Evolutionary conservation across 2,113 vertebrate species (phyloP), one percentile per base, ranked within the genome.

Genomic region (Tragulus kanchil): DNA sequence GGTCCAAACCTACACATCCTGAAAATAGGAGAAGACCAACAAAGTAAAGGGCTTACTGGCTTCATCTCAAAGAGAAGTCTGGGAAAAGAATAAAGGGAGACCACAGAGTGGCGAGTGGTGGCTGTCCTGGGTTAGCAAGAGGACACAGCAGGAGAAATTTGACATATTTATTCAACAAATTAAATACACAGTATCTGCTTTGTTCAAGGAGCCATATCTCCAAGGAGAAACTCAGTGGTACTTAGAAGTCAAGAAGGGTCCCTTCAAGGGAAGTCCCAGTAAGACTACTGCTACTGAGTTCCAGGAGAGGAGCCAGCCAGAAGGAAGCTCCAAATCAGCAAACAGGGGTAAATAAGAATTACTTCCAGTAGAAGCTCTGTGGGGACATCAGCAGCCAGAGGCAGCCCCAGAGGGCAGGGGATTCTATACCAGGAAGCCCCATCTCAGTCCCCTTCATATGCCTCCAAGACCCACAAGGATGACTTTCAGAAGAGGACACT

Each of bases 401-500:
- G 6, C 7, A 11, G 23, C 28, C 0, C 1, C 36, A 12, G 28
- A 71, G 12, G 12, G 3, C 9, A 62, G 5, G 17, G 14, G 1
- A 1, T 25, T 85, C 17, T 58, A 15, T 6, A 28, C 8, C 13
- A 21, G 28, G 5, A 69, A 64, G 11, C 50, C 31, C 4, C 52
- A 10, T 17, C 11, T 8, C 36, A 73, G 5, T 65, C 5, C 21
- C 11, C 23, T 25, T 1, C 7, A 1, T 15, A 45, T 8, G 26
- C 65, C 85, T 52, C 62, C 25, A 84, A 84, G 36, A 31, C 2
- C 26, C 59, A 36, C 3, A 54, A 28, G 79, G 31, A 17, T 25
- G 23, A 14, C 17, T 77, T 71, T 95, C 6, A 81, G 8, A 64
- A 85, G 79, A 62, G n/a, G 12, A 11, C 15, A 19, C 4, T 61